Conservation (phyloP, 2,113 vertebrate species). For the Progne subis region DNA sequence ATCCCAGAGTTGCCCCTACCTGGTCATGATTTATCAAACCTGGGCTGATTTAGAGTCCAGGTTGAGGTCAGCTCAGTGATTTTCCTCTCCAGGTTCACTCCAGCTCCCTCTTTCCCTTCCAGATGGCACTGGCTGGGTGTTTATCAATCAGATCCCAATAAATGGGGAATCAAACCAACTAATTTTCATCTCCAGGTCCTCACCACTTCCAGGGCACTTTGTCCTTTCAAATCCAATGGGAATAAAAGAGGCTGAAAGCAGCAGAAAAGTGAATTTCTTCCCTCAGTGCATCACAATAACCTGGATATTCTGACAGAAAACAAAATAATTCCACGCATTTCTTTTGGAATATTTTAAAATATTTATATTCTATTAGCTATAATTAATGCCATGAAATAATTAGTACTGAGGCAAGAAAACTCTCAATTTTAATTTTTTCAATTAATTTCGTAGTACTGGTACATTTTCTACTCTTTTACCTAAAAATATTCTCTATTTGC, state of each 20-base stretch:
- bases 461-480: not conserved
- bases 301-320: not conserved
- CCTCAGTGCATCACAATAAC: no score
- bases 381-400: rapidly evolving
- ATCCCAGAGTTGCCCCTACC: not conserved
- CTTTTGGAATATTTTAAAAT: not conserved
- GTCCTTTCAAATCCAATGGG: not conserved
- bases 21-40: not conserved
- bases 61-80: not conserved
- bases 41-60: not conserved
- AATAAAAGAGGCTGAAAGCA: not conserved
- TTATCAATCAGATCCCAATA: not conserved
- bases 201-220: not conserved
- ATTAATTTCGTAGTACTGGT: not conserved
- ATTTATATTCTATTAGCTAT: not conserved
- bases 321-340: not conserved
- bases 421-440: not conserved
- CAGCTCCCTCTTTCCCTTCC: not conserved
- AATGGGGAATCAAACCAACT: not conserved
- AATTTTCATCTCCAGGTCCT: not conserved
- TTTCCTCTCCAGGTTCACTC: not conserved
- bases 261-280: not conserved
- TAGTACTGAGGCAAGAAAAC: not conserved
- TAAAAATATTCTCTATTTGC: not conserved
- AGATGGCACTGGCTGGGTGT: not conserved